phyloP scores from a whole-genome alignment of 1,140 invertebrate species.

The Wasmannia auropunctata region DNA sequence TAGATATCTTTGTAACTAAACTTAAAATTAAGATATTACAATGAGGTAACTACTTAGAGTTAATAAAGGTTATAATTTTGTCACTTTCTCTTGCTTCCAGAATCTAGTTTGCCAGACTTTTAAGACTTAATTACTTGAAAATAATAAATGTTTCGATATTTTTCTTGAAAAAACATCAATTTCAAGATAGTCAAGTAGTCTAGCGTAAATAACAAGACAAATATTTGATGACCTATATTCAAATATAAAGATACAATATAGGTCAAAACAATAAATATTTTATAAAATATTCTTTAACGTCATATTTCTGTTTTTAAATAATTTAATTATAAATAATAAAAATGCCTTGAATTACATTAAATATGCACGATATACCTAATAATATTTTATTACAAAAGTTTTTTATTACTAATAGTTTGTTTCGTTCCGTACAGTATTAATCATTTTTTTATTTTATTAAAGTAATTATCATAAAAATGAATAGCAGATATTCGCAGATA shows the following conservation, averaged over 20 bases:
- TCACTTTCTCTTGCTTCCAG: not conserved
- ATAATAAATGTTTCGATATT: not conserved
- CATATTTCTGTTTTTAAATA: too few relatives aligned
- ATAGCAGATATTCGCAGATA: not conserved
- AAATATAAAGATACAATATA: not conserved
- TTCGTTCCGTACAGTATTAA: too few relatives aligned
- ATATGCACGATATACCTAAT: too few relatives aligned
- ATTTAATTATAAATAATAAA: too few relatives aligned
- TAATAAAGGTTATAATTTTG: not conserved
- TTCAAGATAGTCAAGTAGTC: not conserved
- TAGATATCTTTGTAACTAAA: not conserved
- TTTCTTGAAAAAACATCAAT: not conserved
- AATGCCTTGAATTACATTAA: too few relatives aligned
- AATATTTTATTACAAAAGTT: too few relatives aligned
- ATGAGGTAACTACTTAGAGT: not conserved
- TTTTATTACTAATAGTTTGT: too few relatives aligned
- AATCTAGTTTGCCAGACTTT: not conserved
- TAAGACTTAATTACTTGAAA: not conserved
- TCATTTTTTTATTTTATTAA: too few relatives aligned
- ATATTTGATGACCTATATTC: not conserved
- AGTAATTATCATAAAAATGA: too few relatives aligned
- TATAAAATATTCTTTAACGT: too few relatives aligned
- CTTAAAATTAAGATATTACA: not conserved
- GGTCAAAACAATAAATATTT: too few relatives aligned
- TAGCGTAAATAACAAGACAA: too few relatives aligned